phyloP scores from a whole-genome alignment of 2,113 vertebrate species.

The Neogale vison region DNA sequence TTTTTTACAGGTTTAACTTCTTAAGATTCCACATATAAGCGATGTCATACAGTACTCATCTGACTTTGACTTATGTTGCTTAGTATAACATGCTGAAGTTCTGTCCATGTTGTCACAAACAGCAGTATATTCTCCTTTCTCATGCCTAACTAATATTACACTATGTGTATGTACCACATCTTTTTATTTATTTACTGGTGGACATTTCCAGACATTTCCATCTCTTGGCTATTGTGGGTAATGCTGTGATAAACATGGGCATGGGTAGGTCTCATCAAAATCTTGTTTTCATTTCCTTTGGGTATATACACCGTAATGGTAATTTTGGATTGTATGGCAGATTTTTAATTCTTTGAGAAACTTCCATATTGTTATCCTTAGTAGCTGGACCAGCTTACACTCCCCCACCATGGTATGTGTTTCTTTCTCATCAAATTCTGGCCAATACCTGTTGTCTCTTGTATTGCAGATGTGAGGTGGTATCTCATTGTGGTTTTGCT shows the following conservation, averaged over 20 bases:
- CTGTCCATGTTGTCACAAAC: neutral
- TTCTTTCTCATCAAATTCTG: neutral
- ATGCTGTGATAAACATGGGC: neutral
- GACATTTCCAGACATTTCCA: neutral
- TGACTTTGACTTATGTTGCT: neutral
- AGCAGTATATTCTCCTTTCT: neutral
- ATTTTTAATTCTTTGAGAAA: neutral
- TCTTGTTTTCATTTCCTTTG: neutral
- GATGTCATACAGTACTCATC: neutral
- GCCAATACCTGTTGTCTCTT: neutral
- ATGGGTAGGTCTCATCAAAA: neutral
- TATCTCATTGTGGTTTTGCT: neutral
- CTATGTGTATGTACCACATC: neutral
- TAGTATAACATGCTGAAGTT: neutral
- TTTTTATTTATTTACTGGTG: neutral
- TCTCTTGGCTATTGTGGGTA: neutral
- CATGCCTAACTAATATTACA: neutral
- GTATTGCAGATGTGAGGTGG: neutral
- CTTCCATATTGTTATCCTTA: neutral
- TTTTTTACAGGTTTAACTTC: neutral
- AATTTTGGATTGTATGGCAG: neutral
- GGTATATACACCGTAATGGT: neutral
- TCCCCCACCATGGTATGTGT: neutral
- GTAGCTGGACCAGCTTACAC: neutral
- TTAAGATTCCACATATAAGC: neutral